Percentiles rank a stretch among this genome's conserved stretches.
These are phyloP conservation scores for Sula dactylatra DNA, from an alignment of 2,113 vertebrate genomes.

Conservation along the genomic window DNA sequence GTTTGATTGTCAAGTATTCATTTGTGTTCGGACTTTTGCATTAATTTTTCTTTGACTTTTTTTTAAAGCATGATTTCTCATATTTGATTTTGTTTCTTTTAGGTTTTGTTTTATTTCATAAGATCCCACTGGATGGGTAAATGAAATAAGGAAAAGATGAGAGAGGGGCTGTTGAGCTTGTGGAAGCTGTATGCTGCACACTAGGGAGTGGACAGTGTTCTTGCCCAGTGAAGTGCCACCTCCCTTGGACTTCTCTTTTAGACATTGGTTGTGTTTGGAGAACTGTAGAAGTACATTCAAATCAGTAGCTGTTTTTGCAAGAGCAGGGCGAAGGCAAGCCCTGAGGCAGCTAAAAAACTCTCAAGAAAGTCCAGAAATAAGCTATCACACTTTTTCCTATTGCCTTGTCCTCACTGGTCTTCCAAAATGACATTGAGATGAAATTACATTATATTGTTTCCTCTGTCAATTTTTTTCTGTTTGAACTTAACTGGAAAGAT, in stretches of 20 bases:
- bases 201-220: slow-evolving; percentile 66
- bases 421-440: slow-evolving; percentile 52
- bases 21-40: slow-evolving; percentile 61
- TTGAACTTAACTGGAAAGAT: slow-evolving; percentile 63
- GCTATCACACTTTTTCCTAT: slow-evolving; percentile 32
- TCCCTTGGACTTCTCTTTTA: slow-evolving; percentile 64
- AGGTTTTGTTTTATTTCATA: slow-evolving; percentile 99
- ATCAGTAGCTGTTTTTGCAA: slow-evolving; percentile 63
- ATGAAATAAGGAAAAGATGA: slow-evolving; percentile 79
- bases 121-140: slow-evolving; percentile 91
- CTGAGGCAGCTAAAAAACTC: slow-evolving; percentile 64
- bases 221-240: slow-evolving; percentile 63
- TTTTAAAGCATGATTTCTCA: slow-evolving; percentile 74
- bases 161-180: slow-evolving; percentile 76
- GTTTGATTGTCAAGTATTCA: slow-evolving; percentile 43
- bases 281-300: slow-evolving; percentile 48
- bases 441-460: slow-evolving; percentile 13
- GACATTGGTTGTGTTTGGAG: slow-evolving; percentile 58
- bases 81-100: slow-evolving; percentile 89
- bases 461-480: slow-evolving; percentile 35
- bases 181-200: slow-evolving; percentile 73
- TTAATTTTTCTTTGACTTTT: slow-evolving; percentile 64
- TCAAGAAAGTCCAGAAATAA: slow-evolving; percentile 68
- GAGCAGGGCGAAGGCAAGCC: slow-evolving; percentile 44
- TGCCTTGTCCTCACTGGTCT: neutral